Conservation (phyloP, 2,888 invertebrate species). For the Zonitis immaculata region DNA sequence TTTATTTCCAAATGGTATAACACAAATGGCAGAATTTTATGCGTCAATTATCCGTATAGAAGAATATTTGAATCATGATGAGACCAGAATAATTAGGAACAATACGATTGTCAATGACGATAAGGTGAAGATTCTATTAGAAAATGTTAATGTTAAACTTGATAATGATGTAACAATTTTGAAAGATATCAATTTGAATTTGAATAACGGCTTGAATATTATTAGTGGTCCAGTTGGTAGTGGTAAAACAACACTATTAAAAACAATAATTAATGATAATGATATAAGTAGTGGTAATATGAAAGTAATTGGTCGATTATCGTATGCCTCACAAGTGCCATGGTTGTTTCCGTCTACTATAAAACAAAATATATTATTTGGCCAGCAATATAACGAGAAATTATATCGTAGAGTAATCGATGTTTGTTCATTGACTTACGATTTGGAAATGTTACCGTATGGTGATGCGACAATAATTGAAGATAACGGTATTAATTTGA, state of each 20-base stretch:
- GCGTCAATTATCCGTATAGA: slow-evolving; percentile 13
- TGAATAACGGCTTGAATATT: slow-evolving; percentile 47
- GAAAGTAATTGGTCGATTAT: slow-evolving; percentile 47
- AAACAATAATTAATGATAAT: slow-evolving; percentile 41
- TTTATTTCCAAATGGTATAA: slow-evolving; percentile 11
- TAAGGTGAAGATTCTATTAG: slow-evolving; percentile 1
- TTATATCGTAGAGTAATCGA: slow-evolving; percentile 55
- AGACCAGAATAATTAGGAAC: background rate
- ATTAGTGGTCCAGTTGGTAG: slow-evolving; percentile 60
- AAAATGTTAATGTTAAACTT: slow-evolving; percentile 7
- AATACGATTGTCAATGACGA: too few species aligned
- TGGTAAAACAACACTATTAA: slow-evolving; percentile 51
- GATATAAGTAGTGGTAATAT: slow-evolving; percentile 37
- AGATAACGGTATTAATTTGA: slow-evolving; percentile 69
- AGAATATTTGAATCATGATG: slow-evolving; percentile 11
- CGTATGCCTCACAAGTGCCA: slow-evolving; percentile 56
- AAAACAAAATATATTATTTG: slow-evolving; percentile 71
- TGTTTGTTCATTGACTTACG: slow-evolving; percentile 58
- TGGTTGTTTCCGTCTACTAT: slow-evolving; percentile 56
- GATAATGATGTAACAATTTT: slow-evolving; percentile 34
- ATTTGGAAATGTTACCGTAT: slow-evolving; percentile 64
- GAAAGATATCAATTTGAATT: slow-evolving; percentile 42
- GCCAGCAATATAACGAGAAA: slow-evolving; percentile 54
- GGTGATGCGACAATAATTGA: slow-evolving; percentile 72
- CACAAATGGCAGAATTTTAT: slow-evolving; percentile 12